Percentiles rank a stretch among this genome's conserved stretches.
Conservation (phyloP, 2,888 invertebrate genomes). For the Agriopis marginaria region DNA sequence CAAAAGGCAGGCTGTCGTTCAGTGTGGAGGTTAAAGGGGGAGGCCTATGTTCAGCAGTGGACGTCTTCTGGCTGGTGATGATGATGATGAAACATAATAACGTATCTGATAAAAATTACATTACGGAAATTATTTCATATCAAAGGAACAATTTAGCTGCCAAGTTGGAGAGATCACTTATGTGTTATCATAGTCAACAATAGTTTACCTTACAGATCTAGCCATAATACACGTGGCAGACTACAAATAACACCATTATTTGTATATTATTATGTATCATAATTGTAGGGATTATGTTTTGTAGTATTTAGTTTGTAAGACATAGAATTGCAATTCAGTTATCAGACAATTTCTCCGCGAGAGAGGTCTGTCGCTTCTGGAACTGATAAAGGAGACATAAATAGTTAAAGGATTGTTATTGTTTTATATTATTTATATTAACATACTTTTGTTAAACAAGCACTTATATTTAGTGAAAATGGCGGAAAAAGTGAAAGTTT, state of each 20-base stretch:
- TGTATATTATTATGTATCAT: neutral
- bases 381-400: neutral
- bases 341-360: neutral
- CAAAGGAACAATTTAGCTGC: constrained; percentile 3
- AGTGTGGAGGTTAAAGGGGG: too few relatives aligned
- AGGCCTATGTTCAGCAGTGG: too few relatives aligned
- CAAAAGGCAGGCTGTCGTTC: too few relatives aligned
- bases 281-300: constrained; percentile 32
- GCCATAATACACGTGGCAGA: constrained; percentile 22
- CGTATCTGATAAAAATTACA: constrained; percentile 16
- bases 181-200: neutral
- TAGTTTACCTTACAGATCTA: constrained; percentile 1
- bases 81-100: too few relatives aligned
- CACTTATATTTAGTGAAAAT: constrained; percentile 43
- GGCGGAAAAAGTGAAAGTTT: constrained; percentile 55
- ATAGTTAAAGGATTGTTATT: neutral
- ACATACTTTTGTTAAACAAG: neutral
- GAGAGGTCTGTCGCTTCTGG: neutral
- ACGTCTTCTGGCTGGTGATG: too few relatives aligned
- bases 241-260: constrained; percentile 14
- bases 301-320: constrained; percentile 31
- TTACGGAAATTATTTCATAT: constrained; percentile 1
- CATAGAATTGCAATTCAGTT: constrained; percentile 17
- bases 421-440: neutral
- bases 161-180: neutral